Evolutionary conservation across 2,888 invertebrate species (phyloP), one percentile per base, ranked within the genome.

Genomic region (Lobophora halterata): DNA sequence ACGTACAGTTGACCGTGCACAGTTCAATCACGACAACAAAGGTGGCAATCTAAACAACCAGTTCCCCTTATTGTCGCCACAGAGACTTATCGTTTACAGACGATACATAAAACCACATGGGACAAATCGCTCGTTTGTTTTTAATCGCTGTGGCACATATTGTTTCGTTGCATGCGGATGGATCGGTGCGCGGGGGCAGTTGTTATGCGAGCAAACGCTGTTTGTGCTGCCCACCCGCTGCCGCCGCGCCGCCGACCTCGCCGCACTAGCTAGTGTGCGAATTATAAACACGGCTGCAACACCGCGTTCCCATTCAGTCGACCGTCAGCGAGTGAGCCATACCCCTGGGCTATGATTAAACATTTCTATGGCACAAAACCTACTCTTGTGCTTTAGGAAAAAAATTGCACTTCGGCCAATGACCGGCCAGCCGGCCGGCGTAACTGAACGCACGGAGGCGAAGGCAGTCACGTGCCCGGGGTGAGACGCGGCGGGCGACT

Each of bases 401-500:
- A 74, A 67, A 72, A 71, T 71, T 71, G 65, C 72, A 71, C 68
- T 57, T 65, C 78, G 79, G 83, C 83, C 82, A 82, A 85, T 82
- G 82, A 80, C 80, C 81, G 79, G 70, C 65, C 65, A 52, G 74
- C 81, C 80, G 80, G 83, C 80, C 73, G 73, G 86, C 76, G 70
- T 74, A 71, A 73, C 76, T 71, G 65, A 74, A 65, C 75, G 68
- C 60, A 66, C 66, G 55, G 77, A 77, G 69, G 65, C 66, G 55
- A 77, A 77, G 69, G 74, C 81, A 85, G 86, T 87, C 86, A 87
- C 86, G 86, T 87, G 86, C 79, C 83, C 80, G 86, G 86, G 86
- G 85, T 83, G 86, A 83, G 85, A 72, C 76, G 85, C 66, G 82
- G 79, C 80, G 83, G 82, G 83, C 77, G 85, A 73, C 68, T 78